Evolutionary conservation across 2,888 invertebrate species (phyloP).

Genomic region (Stictocephala bisonia): DNA sequence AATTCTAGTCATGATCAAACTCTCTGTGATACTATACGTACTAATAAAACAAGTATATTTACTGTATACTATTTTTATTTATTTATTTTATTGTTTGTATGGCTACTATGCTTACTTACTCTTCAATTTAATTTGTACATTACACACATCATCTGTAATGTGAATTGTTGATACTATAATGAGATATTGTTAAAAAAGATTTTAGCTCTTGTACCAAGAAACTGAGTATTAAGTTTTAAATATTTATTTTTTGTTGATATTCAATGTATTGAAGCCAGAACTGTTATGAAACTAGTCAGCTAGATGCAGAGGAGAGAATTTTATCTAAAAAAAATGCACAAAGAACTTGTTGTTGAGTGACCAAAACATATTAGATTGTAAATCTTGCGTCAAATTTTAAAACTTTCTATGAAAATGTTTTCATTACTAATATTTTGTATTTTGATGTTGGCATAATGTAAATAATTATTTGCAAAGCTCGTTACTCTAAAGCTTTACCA

Average conservation of each 20-base stretch:
- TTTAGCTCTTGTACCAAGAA: conserved; percentile 31
- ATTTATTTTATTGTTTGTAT: conserved; percentile 49
- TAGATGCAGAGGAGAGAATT: conserved; percentile 31
- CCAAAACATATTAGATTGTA: conserved; percentile 44
- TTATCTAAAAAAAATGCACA: conserved; percentile 27
- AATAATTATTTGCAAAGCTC: conserved; percentile 51
- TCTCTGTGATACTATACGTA: conserved; percentile 61
- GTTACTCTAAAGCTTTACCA: conserved; percentile 53
- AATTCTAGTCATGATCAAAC: conserved; percentile 61
- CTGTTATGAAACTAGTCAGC: conserved; percentile 37
- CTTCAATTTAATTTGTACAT: conserved; percentile 43
- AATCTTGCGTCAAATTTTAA: conserved; percentile 46
- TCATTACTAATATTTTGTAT: conserved; percentile 50
- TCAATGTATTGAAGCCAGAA: conserved; percentile 33
- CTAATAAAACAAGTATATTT: conserved; percentile 46
- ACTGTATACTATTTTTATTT: conserved; percentile 50
- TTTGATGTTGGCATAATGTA: conserved; percentile 49
- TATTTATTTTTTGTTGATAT: conserved; percentile 47
- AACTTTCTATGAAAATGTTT: conserved; percentile 52
- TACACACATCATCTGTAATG: not conserved
- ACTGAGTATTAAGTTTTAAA: conserved; percentile 45
- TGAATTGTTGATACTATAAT: conserved; percentile 32
- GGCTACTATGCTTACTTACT: conserved; percentile 48
- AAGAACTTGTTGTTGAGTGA: conserved; percentile 42
- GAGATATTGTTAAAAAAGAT: conserved; percentile 41